Evolutionary conservation across 2,888 invertebrate genomes (phyloP).

Genomic region (Ommatoiulus sabulosus): DNA sequence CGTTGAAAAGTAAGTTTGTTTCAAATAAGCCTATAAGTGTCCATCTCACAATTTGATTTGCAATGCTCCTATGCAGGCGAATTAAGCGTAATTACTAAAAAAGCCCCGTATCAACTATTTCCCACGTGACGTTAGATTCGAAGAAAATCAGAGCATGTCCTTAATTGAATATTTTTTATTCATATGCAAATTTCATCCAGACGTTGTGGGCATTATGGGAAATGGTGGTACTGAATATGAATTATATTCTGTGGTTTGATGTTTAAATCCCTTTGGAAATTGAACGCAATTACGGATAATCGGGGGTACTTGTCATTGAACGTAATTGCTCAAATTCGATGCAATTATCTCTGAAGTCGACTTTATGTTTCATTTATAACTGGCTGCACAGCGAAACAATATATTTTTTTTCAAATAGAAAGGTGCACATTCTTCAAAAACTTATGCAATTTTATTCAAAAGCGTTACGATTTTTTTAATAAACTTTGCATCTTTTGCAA

Average conservation of each 20-base stretch:
- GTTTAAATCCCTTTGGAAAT: background rate
- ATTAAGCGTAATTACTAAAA: conserved; percentile 15
- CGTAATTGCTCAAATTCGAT: background rate
- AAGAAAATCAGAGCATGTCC: background rate
- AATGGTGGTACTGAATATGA: background rate
- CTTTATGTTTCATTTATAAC: too few species aligned
- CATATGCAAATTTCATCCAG: conserved; percentile 10
- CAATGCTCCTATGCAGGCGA: background rate
- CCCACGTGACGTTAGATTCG: background rate
- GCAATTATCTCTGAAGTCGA: too few species aligned
- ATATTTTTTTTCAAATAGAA: too few species aligned
- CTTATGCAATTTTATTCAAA: too few species aligned
- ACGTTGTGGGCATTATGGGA: background rate
- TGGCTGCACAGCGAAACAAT: too few species aligned
- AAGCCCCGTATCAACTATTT: background rate
- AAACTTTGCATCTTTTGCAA: too few species aligned
- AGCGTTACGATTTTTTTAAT: too few species aligned
- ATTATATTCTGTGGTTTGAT: background rate
- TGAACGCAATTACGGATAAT: background rate
- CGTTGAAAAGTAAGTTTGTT: conserved; percentile 48
- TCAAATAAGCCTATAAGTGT: conserved; percentile 2
- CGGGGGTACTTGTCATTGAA: background rate
- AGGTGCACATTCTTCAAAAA: too few species aligned
- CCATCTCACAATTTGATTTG: background rate
- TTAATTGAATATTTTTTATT: background rate